Evolutionary conservation across 2,888 invertebrate species (phyloP).

Genomic region (Hofmannophila pseudospretella): DNA sequence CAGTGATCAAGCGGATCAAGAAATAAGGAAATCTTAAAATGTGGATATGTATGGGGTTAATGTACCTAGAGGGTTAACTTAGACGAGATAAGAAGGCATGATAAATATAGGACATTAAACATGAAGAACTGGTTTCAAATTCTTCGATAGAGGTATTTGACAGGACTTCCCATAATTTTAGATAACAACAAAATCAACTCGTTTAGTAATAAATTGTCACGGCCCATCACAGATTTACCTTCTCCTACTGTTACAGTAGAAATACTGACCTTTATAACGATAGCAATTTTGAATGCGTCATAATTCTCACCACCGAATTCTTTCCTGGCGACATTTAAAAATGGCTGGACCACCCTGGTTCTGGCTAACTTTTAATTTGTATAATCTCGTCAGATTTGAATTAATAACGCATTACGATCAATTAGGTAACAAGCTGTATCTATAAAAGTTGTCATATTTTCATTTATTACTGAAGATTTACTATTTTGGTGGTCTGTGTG

Average conservation of each 20-base stretch:
- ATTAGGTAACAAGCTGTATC: constrained; percentile 45
- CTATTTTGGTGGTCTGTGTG: constrained; percentile 35
- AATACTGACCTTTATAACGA: constrained; percentile 37
- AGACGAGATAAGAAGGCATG: no score
- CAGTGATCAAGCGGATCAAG: no score
- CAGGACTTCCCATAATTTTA: no score
- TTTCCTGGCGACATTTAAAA: constrained; percentile 25
- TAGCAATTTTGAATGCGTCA: constrained; percentile 49
- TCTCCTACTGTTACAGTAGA: constrained; percentile 53
- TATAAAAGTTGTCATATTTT: constrained; percentile 32
- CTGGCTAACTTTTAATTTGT: constrained; percentile 22
- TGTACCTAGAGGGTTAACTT: no score
- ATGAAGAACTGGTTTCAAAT: no score
- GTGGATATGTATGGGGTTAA: no score
- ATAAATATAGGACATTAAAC: no score
- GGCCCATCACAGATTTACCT: constrained; percentile 41
- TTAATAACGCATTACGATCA: constrained; percentile 55
- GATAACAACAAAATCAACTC: no score
- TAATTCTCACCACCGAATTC: constrained; percentile 33
- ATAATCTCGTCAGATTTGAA: constrained; percentile 42
- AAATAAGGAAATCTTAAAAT: no score
- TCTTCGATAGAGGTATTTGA: no score
- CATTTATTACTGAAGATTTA: constrained; percentile 25
- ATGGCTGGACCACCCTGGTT: constrained; percentile 50
- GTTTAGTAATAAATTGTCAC: constrained; percentile 57